phyloP scores from a whole-genome alignment of 1,140 invertebrate species.

The Plodia interpunctella region DNA sequence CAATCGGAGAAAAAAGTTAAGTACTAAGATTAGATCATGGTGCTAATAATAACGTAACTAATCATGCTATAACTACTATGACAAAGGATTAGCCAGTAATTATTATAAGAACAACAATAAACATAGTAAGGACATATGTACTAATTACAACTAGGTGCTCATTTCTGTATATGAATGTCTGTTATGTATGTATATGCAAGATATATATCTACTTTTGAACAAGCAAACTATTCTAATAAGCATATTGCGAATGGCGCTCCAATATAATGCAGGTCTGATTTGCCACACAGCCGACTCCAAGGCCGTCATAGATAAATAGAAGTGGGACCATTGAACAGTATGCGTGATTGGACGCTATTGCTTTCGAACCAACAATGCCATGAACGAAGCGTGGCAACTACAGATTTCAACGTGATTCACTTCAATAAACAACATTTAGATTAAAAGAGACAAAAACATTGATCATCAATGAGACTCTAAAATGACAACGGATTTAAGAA shows the following conservation, averaged over 20 bases:
- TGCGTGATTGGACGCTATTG: constrained; percentile 29
- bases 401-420: not conserved
- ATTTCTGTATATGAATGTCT: too few species aligned
- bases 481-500: too few species aligned
- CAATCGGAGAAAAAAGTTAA: not conserved
- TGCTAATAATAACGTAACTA: constrained; percentile 17
- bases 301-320: constrained; percentile 52
- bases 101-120: not conserved
- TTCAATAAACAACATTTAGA: too few species aligned
- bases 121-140: not conserved
- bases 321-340: constrained; percentile 39
- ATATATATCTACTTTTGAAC: not conserved
- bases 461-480: too few species aligned
- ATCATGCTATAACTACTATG: not conserved
- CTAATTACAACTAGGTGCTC: too few species aligned
- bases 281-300: constrained; percentile 45
- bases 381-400: not conserved
- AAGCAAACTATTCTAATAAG: constrained; percentile 12
- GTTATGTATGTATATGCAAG: too few species aligned
- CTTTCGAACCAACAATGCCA: constrained; percentile 15
- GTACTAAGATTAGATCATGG: constrained; percentile 6
- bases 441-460: too few species aligned
- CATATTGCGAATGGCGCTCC: constrained; percentile 27
- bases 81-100: not conserved
- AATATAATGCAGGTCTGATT: constrained; percentile 35